Base-by-base conservation (phyloP, 2,797 vertebrate genomes). In the Nothura maculosa region DNA sequence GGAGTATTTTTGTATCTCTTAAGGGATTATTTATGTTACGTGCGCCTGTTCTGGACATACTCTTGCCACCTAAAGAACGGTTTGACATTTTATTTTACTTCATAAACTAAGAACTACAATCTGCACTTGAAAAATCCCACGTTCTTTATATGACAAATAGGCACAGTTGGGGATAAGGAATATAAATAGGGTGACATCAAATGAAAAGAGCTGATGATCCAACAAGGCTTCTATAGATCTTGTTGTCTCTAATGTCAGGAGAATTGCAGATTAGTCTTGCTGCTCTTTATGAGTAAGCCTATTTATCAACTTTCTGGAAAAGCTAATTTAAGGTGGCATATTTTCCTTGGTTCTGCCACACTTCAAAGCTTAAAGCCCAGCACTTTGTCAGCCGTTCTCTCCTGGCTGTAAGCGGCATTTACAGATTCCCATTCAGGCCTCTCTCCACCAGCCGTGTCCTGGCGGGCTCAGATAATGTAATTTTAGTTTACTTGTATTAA, bases 111-210 rank as follows among this genome's bases (percentile, higher is more conserved):
- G 58, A 85, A 84, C 70, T 93, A 78, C 60, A 85, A 55, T 82
- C 81, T 81, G 91, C 68, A 45, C 76, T 83, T 68, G 78, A 85
- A 87, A 95, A 97, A 93, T 87, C 66, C 87, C 81, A 85, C 66
- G 14, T 70, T 60, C 47, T 95, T 92, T 83, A 4, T 75, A 86
- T 96, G 92, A 95, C 32, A 83, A 92, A 94, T 90, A 95, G 91
- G 91, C 68, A 48, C 74, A 92, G 78, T 57, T 94, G 85, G 81
- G 92, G 93, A 88, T 95, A 94, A 91, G 68, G 78, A 92, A 84
- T 91, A 94, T 92, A 94, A 96, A 93, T 93, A 95, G 92, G 78
- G 88, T 88, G 93, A 90, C 92, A 95, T 95, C 77, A 96, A 94
- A 94, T 95, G 92, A 81, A 95, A 95, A 81, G 70, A 95, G 77